These are phyloP conservation scores for Pelecanoides urinatrix DNA, from an alignment of 2,113 vertebrate genomes.

Conservation along the genomic window DNA sequence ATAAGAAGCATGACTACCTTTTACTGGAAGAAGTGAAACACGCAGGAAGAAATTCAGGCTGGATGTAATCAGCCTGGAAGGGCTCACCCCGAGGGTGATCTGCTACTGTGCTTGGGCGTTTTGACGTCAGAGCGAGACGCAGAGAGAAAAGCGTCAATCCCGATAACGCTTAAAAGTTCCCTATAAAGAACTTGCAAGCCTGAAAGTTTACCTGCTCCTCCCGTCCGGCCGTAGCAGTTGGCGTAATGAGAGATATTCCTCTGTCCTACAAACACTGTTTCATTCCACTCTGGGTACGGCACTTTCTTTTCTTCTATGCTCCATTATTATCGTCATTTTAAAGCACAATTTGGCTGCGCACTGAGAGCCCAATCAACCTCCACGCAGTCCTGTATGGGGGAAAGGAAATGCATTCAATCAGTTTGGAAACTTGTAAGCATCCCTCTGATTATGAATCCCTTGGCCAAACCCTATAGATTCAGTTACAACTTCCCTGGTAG, in stretches of 20 bases:
- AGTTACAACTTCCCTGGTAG: rapidly evolving
- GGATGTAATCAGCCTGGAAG: not conserved
- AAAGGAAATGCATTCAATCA: not conserved
- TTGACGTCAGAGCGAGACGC: rapidly evolving
- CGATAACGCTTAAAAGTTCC: not conserved
- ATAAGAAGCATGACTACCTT: not conserved
- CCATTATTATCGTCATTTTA: not conserved
- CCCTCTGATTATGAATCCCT: not conserved
- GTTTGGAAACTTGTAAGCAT: not conserved
- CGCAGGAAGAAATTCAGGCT: not conserved
- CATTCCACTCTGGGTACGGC: rapidly evolving
- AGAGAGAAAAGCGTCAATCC: not conserved
- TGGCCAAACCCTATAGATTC: not conserved
- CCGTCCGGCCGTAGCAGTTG: rapidly evolving
- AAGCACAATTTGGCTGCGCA: rapidly evolving
- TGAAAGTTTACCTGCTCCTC: not conserved
- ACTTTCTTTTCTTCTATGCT: not conserved
- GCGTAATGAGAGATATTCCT: not conserved
- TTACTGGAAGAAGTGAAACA: constrained; percentile 47
- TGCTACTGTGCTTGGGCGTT: not conserved
- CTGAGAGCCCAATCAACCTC: not conserved
- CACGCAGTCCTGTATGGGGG: rapidly evolving
- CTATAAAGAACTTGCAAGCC: not conserved
- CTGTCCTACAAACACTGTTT: not conserved
- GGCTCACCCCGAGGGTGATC: not conserved